Evolutionary conservation across 1,140 invertebrate species (phyloP).

Genomic region (Psix sp.): DNA sequence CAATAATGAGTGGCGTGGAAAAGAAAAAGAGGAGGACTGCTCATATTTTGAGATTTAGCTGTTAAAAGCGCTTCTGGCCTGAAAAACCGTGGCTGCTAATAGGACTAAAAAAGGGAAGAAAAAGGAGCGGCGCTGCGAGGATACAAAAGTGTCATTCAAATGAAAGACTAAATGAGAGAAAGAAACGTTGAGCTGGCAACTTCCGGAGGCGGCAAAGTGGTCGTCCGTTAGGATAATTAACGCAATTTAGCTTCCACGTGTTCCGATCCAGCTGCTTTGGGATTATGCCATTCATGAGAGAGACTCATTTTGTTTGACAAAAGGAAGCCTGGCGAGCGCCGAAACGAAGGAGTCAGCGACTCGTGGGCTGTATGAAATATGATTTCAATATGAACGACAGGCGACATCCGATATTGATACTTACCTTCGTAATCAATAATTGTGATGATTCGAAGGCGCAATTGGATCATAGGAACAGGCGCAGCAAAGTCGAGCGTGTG

Average conservation of each 20-base stretch:
- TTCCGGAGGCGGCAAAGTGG: conserved; percentile 19
- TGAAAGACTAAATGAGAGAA: conserved; percentile 4
- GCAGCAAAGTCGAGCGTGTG: conserved; percentile 1
- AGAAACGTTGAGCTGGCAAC: conserved; percentile 15
- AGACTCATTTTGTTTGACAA: too few relatives aligned
- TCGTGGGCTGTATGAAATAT: conserved; percentile 12
- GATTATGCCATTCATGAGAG: conserved; percentile 38
- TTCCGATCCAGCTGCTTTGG: conserved; percentile 22
- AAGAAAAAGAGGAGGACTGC: too few relatives aligned
- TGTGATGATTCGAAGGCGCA: conserved; percentile 19
- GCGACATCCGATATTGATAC: conserved; percentile 19
- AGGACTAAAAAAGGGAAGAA: too few relatives aligned
- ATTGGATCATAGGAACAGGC: background rate
- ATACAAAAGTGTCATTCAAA: background rate
- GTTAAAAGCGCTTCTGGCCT: too few relatives aligned
- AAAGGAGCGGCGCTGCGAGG: too few relatives aligned
- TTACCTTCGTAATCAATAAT: conserved; percentile 41
- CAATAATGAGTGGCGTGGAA: too few relatives aligned
- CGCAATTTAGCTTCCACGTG: conserved; percentile 39
- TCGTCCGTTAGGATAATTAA: conserved; percentile 34
- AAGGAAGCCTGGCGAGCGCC: too few relatives aligned
- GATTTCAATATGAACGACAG: conserved; percentile 11
- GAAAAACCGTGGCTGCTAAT: too few relatives aligned
- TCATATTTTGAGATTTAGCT: too few relatives aligned
- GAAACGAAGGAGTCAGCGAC: too few relatives aligned